phyloP scores from a whole-genome alignment of 1,140 invertebrate species.

The Pogonus chalceus region DNA sequence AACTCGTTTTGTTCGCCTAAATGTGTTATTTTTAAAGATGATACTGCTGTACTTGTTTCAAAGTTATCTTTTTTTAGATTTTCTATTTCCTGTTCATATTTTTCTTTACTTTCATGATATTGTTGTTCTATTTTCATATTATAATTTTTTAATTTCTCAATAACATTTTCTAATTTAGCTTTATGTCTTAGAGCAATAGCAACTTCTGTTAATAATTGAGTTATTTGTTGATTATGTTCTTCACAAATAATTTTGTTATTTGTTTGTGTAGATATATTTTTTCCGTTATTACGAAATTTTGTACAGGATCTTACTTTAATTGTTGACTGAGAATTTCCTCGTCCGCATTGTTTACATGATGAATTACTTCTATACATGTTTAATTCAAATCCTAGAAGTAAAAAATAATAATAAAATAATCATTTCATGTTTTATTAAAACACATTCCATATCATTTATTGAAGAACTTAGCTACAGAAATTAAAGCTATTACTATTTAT shows the following conservation, averaged over 20 bases:
- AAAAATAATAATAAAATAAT: no score
- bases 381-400: no score
- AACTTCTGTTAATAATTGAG: not conserved
- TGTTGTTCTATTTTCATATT: not conserved
- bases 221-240: not conserved
- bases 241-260: not conserved
- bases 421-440: no score
- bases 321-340: no score
- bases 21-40: not conserved
- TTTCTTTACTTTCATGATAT: not conserved
- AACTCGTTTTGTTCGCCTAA: not conserved
- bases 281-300: no score
- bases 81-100: slow-evolving; percentile 4
- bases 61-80: not conserved
- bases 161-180: not conserved
- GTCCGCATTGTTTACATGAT: no score
- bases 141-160: not conserved
- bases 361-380: no score
- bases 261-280: no score
- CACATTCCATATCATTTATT: no score
- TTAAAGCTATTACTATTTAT: no score
- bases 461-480: no score
- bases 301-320: no score
- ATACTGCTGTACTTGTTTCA: not conserved
- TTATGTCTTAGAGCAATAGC: not conserved